These are phyloP conservation scores for Melanotaenia parkinsoni DNA, from an alignment of 2,797 vertebrate species.

Conservation along the genomic window DNA sequence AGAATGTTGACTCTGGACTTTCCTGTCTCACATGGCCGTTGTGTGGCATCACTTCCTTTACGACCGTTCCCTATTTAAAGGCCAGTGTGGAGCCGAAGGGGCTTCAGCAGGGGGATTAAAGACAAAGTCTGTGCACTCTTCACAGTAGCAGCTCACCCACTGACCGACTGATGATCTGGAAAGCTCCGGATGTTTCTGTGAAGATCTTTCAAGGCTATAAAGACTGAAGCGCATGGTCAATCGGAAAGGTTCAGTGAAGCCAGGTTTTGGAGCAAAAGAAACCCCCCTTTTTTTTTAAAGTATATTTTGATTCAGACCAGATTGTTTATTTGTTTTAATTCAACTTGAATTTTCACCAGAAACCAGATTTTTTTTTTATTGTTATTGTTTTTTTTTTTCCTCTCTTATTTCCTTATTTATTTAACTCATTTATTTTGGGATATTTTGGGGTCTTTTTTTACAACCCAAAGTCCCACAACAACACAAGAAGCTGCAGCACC, in stretches of 20 bases:
- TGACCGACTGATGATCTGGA: conserved; percentile 35
- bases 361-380: background rate
- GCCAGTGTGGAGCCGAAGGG: conserved; percentile 39
- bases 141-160: conserved; percentile 49
- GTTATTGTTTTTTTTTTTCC: background rate
- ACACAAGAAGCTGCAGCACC: background rate
- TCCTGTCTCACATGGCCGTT: conserved; percentile 49
- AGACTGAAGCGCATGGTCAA: background rate
- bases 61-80: conserved; percentile 71
- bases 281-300: background rate
- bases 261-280: background rate
- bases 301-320: background rate
- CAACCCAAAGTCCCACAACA: background rate
- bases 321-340: background rate
- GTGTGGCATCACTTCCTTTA: conserved; percentile 60
- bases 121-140: conserved; percentile 39
- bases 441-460: background rate
- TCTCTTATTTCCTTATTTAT: too few species aligned
- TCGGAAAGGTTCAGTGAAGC: background rate
- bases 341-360: background rate
- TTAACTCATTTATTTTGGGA: too few species aligned
- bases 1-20: conserved; percentile 56
- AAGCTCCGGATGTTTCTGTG: conserved; percentile 6
- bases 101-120: conserved; percentile 54
- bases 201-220: conserved; percentile 12